Base-by-base conservation (phyloP, 2,797 vertebrate genomes). In the Sorex maritimensis region DNA sequence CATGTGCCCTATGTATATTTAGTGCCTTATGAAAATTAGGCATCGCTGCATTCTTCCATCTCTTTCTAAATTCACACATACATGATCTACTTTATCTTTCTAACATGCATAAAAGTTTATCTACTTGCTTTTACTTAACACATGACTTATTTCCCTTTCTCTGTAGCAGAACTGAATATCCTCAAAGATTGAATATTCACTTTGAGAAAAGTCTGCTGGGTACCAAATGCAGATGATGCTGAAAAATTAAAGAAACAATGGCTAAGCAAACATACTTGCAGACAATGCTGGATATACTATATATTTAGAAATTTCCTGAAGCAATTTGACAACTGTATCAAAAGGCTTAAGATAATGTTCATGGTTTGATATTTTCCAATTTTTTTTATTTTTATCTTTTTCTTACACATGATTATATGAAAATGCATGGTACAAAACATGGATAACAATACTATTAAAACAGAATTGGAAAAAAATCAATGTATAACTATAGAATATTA, bases 1-100 rank as follows among this genome's bases (percentile, higher is more conserved):
- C 58, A 61, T 61, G 58, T 23, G 58, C 58, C 58, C 58, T 61
- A 61, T 61, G 58, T 61, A 61, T 61, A 61, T 61, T 12, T n/a
- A 34, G 15, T 71, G 38, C 24, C 74, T 41, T 26, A 28, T 88
- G 44, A 88, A 46, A 61, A 55, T 41, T 61, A 65, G 68, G 19
- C 71, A 12, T 77, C 23, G 26, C 46, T 73, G 38, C 26, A 41
- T 77, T 77, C 65, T 21, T 28, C 6, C 12, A 26, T n/a, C 4
- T 10, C 15, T 65, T 52, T 92, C 63, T 67, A 9, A 30, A 72
- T 30, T 71, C 34, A 69, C 41, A 34, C 15, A 23, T 34, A 13
- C 72, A 13, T 44, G 38, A 44, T 74, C 55, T 67, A 73, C 52
- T 81, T 38, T 30, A 73, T 34, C 68, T 86, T 90, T 90, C 67